Evolutionary conservation across 2,888 invertebrate genomes (phyloP), one percentile per base, ranked within the genome.

Genomic region (Hymenopus coronatus): DNA sequence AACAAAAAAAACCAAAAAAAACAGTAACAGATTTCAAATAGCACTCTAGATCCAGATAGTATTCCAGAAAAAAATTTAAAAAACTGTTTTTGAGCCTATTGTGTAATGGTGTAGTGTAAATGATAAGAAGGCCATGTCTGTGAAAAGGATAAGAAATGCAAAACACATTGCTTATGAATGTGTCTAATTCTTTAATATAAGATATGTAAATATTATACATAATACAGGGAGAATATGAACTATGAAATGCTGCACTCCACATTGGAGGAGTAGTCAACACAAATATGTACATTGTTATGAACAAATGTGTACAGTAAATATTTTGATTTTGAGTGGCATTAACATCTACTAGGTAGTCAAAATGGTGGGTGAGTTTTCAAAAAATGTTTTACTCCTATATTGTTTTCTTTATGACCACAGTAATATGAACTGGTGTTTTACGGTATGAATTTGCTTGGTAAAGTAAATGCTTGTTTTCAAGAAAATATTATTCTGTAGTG

Each of bases 161-260:
- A 20, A 88, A 88, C 88, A 83, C 88, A 88, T 83, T 88, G 88
- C 88, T 88, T 88, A n/a, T 88, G 83, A 88, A 83, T 88, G 88
- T 83, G 83, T 88, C 83, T 46, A 88, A 83, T 54, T 54, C 30
- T n/a, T 81, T 83, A 86, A 83, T 89, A 82, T 86, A 89, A 89
- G 40, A 46, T 86, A 83, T 89, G 89, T 89, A 89, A 89, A 89
- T 89, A 89, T 82, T 86, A 82, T 85, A 86, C 28, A 84, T 84
- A 87, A 88, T 89, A 89, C 89, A 89, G 89, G 89, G 89, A 89
- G 85, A 88, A 88, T 82, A 81, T 87, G 40, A 89, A 88, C 88
- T 88, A 70, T 70, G 54, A 70, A 70, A 85, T 33, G 82, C 82
- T 30, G 70, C 83, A 46, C 88, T 89, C 88, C 89, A 89, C 85